Conservation (phyloP, 2,888 invertebrate genomes). For the Ptilodon capucinus region DNA sequence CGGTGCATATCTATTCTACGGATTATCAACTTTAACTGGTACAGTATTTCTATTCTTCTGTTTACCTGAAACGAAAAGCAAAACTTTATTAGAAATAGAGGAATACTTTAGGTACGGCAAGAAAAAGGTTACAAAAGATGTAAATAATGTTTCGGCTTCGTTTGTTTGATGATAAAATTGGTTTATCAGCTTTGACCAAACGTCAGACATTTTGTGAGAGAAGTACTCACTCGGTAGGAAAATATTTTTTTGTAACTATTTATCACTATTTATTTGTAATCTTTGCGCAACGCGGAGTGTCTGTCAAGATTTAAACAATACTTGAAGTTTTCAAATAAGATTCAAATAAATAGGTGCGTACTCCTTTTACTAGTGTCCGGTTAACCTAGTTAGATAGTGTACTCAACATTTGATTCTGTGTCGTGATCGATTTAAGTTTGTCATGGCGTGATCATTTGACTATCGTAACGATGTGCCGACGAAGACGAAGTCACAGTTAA, state of each 20-base stretch:
- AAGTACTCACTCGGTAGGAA: background rate
- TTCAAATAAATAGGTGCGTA: background rate
- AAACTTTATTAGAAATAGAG: conserved; percentile 86
- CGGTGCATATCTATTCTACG: conserved; percentile 85
- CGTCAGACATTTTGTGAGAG: background rate
- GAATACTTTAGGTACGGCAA: conserved; percentile 74
- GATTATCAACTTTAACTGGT: conserved; percentile 82
- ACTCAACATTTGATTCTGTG: conserved; percentile 4
- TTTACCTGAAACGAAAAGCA: conserved; percentile 87
- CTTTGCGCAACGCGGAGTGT: conserved; percentile 17
- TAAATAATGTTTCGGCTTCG: background rate
- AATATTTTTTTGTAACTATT: conserved; percentile 3
- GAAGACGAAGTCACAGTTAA: too few relatives aligned
- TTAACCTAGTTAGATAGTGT: conserved; percentile 35
- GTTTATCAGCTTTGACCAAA: background rate
- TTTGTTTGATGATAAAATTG: background rate
- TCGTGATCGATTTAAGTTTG: conserved; percentile 18
- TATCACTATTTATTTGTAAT: conserved; percentile 10
- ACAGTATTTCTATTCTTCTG: conserved; percentile 82
- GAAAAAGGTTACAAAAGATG: conserved; percentile 41
- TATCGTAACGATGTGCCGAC: too few relatives aligned
- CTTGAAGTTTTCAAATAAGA: background rate
- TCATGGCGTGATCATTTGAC: conserved; percentile 11
- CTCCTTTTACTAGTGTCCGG: conserved; percentile 5
- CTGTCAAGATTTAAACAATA: conserved; percentile 5